Base-by-base conservation (phyloP, 2,113 vertebrate genomes). In the Oncorhynchus nerka region DNA sequence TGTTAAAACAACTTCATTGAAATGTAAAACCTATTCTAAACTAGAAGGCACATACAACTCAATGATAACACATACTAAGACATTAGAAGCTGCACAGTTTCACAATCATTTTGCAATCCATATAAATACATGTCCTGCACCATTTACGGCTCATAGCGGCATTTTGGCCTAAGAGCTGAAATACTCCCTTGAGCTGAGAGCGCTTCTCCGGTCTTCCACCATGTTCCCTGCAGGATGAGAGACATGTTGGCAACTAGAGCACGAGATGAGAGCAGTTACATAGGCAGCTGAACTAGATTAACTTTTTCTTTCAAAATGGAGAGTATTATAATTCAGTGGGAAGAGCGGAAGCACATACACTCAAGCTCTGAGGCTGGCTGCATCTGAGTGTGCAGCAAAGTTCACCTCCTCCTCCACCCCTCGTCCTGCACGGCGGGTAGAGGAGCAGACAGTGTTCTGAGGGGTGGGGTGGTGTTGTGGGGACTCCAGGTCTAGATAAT, bases 401-500 rank as follows among this genome's bases (percentile, higher is more conserved):
- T 67, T 39, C 32, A 34, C 19, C 28, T 4, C 32, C 32, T 16
- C 30, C 19, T 13, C 30, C 66, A 15, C 19, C 34, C 34, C 34
- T 13, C 26, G 1, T 68, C 7, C 12, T 71, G 39, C 48, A 55
- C 9, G 16, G 26, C 67, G 22, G 24, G 45, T 51, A 39, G 48
- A 32, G 19, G 19, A 20, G 30, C 5, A 26, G 66, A 34, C 39
- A 11, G 39, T 45, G 16, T 30, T 61, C n/a, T 16, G 20, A 7
- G 39, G 19, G 45, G 61, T 3, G 2, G 61, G 28, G 9, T 32
- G n/a, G 16, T 32, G 11, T 16, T 12, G 39, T 12, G 9, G n/a
- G 61, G 0, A 55, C 74, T 75, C 90, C 59, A 9, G 59, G 19
- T 24, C n/a, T 92, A 99, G 91, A 98, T 86, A 32, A 96, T 83